Conservation (phyloP, 2,888 invertebrate species). For the Nomada ferruginata region DNA sequence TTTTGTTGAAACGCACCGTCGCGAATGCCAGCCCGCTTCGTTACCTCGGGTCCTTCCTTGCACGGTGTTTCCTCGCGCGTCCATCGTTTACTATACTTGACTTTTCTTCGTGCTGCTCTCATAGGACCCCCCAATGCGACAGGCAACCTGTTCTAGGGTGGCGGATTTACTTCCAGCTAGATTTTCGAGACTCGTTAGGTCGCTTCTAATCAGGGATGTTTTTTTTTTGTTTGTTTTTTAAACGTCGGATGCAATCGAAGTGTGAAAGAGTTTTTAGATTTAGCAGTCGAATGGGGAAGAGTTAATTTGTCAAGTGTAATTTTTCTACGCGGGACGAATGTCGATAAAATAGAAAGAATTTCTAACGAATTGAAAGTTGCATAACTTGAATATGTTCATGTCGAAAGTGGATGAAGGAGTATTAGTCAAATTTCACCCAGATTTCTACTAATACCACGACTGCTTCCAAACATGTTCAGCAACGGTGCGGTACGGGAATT, state of each 20-base stretch:
- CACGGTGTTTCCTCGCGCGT: background rate
- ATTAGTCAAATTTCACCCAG: background rate
- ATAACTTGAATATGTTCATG: background rate
- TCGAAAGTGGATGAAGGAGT: background rate
- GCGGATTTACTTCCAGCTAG: background rate
- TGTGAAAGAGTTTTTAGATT: background rate
- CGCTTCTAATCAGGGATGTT: background rate
- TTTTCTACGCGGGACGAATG: no score
- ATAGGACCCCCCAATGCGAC: no score
- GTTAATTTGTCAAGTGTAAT: no score
- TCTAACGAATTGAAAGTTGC: background rate
- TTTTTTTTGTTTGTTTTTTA: background rate
- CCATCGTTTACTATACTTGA: background rate
- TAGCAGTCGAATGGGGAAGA: background rate
- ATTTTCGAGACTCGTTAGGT: background rate
- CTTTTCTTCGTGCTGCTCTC: background rate
- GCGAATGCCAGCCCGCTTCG: slow-evolving; percentile 39
- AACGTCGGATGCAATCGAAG: background rate
- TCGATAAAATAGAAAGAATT: no score
- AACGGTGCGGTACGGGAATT: slow-evolving; percentile 10
- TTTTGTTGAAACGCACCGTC: slow-evolving; percentile 34
- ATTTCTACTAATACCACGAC: background rate
- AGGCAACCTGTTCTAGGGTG: background rate
- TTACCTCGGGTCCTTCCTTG: slow-evolving; percentile 17
- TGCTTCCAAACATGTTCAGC: background rate